Base-by-base conservation (phyloP, 2,113 vertebrate species). In the Antechinus stuartii region DNA sequence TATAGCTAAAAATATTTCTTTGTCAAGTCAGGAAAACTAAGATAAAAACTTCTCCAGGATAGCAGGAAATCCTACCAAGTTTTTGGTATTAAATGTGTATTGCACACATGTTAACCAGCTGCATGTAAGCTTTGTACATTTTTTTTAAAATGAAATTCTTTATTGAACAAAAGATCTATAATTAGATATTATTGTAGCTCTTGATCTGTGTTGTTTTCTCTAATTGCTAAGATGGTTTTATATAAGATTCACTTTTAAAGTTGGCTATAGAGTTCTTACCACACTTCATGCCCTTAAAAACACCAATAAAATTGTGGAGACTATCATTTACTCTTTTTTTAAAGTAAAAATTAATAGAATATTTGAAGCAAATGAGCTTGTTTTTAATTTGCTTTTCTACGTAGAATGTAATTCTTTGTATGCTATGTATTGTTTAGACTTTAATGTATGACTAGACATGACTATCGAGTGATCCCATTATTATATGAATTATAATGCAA, bases 141-240 rank as follows among this genome's bases (percentile, higher is more conserved):
- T 97, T 96, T 92, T 22, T 1, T 22, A 30, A 61, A 61, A 97
- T 96, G 95, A 96, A 94, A 24, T 90, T 42, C 55, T 93, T 54
- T 35, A 56, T 84, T 56, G 49, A 95, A 90, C 96, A 56, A 90
- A 94, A 93, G 94, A 96, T 55, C 16, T 0, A 0, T 97, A 95
- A 97, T 27, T 96, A 94, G 94, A 76, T 96, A 94, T 97, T 96
- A 42, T 84, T 84, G 5, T 42, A 96, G 96, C 95, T 97, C 93
- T 96, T 91, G 90, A 93, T 94, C 97, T 96, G 16, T 54, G 35
- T 42, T 94, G 92, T 92, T 24, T 0, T 90, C 50, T 91, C 92
- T 96, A 96, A 96, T 97, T 96, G 94, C 94, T 1, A 3, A 96
- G 94, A 93, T 24, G 54, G 95, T 90, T 93, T 42, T 46, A 90